phyloP scores from a whole-genome alignment of 2,113 vertebrate species.

The Chloebia gouldiae region DNA sequence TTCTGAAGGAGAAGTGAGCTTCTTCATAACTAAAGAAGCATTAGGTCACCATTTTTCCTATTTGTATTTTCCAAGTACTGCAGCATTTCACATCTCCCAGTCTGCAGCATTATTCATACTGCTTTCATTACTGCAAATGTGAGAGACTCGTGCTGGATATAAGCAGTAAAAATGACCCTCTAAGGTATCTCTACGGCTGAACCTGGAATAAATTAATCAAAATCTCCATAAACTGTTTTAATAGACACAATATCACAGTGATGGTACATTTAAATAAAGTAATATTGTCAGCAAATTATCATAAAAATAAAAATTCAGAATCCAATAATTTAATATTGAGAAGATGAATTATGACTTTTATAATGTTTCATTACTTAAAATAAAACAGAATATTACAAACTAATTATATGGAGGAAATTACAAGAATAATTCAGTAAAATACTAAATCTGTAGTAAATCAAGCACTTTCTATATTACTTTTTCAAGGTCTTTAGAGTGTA shows the following conservation, averaged over 20 bases:
- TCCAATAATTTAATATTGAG: not conserved
- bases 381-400: conserved; percentile 22
- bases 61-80: not conserved
- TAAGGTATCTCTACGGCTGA: not conserved
- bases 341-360: conserved; percentile 26
- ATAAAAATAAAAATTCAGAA: conserved; percentile 25
- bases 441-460: conserved; percentile 6
- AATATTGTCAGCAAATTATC: conserved; percentile 25
- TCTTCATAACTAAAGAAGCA: not conserved
- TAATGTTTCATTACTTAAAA: conserved; percentile 27
- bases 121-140: not conserved
- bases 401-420: conserved; percentile 6
- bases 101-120: not conserved
- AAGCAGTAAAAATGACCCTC: conserved; percentile 4
- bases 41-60: not conserved
- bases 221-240: conserved; percentile 9
- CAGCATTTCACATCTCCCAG: not conserved
- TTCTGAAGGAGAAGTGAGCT: not conserved
- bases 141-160: not conserved
- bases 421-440: not conserved
- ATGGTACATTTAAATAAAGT: conserved; percentile 4
- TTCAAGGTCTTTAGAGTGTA: not conserved
- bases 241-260: not conserved
- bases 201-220: conserved; percentile 33
- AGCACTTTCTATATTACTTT: not conserved